Percentiles rank a stretch among this genome's conserved stretches.
phyloP scores from a whole-genome alignment of 2,797 vertebrate species.

The Acipenser oxyrinchus region DNA sequence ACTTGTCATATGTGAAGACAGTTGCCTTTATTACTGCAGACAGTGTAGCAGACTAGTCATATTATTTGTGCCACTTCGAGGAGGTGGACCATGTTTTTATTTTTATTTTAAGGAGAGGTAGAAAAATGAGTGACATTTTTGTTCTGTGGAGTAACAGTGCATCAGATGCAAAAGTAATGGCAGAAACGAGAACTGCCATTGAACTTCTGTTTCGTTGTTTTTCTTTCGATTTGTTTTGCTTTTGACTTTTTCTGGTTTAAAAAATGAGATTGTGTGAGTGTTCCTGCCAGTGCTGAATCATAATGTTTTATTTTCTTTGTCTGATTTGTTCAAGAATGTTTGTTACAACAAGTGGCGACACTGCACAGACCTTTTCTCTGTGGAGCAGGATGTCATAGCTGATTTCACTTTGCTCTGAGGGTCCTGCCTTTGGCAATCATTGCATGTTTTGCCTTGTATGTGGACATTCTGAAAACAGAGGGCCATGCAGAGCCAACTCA shows the following conservation, averaged over 20 bases:
- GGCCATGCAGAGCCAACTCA: too few species aligned
- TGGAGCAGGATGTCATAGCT: too few species aligned
- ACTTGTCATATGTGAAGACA: neutral
- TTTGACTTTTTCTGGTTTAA: neutral
- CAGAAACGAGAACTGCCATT: too few species aligned
- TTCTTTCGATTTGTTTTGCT: neutral
- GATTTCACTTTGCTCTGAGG: too few species aligned
- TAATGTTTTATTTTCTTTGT: neutral
- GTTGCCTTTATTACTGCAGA: constrained; percentile 11
- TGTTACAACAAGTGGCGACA: neutral
- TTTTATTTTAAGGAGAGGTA: neutral
- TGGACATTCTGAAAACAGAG: too few species aligned
- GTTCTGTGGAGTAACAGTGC: neutral
- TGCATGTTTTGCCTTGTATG: too few species aligned
- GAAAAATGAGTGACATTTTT: neutral
- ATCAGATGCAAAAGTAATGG: neutral
- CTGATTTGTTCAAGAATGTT: neutral
- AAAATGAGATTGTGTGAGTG: neutral
- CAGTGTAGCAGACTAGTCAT: constrained; percentile 32
- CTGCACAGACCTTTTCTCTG: too few species aligned
- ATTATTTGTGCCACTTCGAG: neutral
- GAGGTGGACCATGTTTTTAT: neutral
- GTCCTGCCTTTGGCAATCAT: too few species aligned
- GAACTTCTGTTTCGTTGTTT: neutral
- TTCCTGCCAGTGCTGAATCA: neutral